These are phyloP conservation scores for Liodrosophila aerea DNA, from an alignment of 2,888 invertebrate genomes.

Conservation along the genomic window DNA sequence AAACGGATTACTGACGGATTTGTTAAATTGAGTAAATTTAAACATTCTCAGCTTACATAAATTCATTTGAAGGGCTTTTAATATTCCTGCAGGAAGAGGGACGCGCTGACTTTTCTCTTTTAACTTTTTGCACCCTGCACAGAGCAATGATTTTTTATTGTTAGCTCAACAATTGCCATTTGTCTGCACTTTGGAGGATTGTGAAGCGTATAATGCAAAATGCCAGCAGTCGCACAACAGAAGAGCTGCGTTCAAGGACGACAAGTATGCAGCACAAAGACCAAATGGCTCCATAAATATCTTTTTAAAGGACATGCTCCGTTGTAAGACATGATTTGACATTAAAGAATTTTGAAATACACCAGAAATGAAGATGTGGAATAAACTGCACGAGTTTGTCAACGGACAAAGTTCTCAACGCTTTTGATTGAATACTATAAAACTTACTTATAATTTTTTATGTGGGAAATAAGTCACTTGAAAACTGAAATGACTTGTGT, in stretches of 20 bases:
- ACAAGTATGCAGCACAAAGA: slow-evolving; percentile 5
- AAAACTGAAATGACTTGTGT: too few species aligned
- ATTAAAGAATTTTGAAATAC: too few species aligned
- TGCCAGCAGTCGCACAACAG: slow-evolving; percentile 21
- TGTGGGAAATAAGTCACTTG: too few species aligned
- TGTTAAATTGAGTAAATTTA: too few species aligned
- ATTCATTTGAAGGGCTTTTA: background rate
- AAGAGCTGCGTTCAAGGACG: background rate
- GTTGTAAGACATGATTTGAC: too few species aligned
- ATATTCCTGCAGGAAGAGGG: background rate
- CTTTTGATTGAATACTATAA: too few species aligned
- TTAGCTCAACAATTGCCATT: slow-evolving; percentile 33
- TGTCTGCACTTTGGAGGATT: slow-evolving; percentile 29
- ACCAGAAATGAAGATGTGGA: too few species aligned
- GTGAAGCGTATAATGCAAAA: slow-evolving; percentile 19
- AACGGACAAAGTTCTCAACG: too few species aligned
- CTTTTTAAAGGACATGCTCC: background rate
- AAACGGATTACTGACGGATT: too few species aligned
- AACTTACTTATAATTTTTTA: too few species aligned
- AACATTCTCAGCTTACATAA: background rate
- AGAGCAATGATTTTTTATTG: slow-evolving; percentile 31
- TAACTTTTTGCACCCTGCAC: slow-evolving; percentile 8
- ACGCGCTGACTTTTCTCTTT: background rate
- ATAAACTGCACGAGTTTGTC: too few species aligned
- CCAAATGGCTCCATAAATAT: slow-evolving; percentile 10